Conservation (phyloP, 2,888 invertebrate genomes). For the Scaptomyza caliginosa region DNA sequence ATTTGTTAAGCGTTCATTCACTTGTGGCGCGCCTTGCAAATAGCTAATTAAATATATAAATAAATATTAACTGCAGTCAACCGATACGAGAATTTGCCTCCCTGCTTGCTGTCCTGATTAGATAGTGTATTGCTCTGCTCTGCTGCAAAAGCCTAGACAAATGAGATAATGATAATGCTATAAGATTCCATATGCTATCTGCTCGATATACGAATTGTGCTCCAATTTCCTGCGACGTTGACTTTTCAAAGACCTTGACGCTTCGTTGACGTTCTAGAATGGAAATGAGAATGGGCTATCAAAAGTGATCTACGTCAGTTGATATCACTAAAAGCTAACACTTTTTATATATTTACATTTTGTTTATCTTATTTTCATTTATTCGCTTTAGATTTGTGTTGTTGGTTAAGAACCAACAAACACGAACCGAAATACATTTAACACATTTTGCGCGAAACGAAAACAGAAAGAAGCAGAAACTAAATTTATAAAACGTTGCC, state of each 20-base stretch:
- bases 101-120: not conserved
- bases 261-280: slow-evolving; percentile 42
- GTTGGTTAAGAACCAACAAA: slow-evolving; percentile 30
- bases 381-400: slow-evolving; percentile 29
- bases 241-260: slow-evolving; percentile 72
- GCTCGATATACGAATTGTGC: slow-evolving; percentile 32
- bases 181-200: slow-evolving; percentile 25
- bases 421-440: slow-evolving; percentile 40
- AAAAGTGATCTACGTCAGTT: slow-evolving; percentile 35
- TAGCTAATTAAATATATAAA: slow-evolving; percentile 45
- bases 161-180: slow-evolving; percentile 25
- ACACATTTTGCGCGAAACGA: slow-evolving; percentile 53
- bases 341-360: slow-evolving; percentile 12
- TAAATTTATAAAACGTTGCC: slow-evolving; percentile 45
- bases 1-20: slow-evolving; percentile 59
- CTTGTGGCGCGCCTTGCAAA: slow-evolving; percentile 16
- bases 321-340: slow-evolving; percentile 33
- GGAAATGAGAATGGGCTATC: slow-evolving; percentile 30
- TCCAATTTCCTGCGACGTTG: slow-evolving; percentile 58
- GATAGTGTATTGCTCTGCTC: not conserved
- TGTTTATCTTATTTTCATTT: slow-evolving; percentile 22
- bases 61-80: slow-evolving; percentile 17
- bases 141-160: slow-evolving; percentile 22
- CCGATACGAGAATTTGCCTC: slow-evolving; percentile 4
- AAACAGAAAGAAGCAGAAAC: slow-evolving; percentile 20